A percentile compares a stretch with the other conserved stretches of the same genome.
Conservation (phyloP, 2,888 invertebrate genomes). For the Onchidella celtica region DNA sequence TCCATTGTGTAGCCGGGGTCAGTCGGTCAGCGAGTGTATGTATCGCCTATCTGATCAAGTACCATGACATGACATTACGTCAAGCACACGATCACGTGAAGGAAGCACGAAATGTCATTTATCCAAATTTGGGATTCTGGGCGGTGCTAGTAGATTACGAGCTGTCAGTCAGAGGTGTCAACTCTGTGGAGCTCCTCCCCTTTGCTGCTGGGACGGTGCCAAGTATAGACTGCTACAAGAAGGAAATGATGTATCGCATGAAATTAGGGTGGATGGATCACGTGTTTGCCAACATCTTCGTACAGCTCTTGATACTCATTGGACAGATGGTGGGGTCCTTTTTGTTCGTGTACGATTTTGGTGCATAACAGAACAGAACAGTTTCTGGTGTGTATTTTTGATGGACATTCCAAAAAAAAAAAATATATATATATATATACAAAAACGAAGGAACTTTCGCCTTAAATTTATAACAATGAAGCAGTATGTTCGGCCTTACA, state of each 20-base stretch:
- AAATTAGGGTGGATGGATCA: slow-evolving; percentile 61
- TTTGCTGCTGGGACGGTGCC: slow-evolving; percentile 60
- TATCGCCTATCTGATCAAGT: slow-evolving; percentile 65
- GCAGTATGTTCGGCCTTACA: too few relatives aligned
- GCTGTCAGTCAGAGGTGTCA: slow-evolving; percentile 53
- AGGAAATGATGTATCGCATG: slow-evolving; percentile 57
- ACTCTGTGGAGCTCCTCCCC: slow-evolving; percentile 63
- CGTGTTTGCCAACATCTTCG: slow-evolving; percentile 51
- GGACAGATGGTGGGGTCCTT: slow-evolving; percentile 52
- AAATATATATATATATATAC: too few relatives aligned
- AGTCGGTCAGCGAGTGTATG: slow-evolving; percentile 70
- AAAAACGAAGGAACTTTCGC: too few relatives aligned
- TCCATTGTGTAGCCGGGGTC: slow-evolving; percentile 68
- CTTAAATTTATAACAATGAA: too few relatives aligned
- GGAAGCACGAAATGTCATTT: slow-evolving; percentile 59
- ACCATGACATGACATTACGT: slow-evolving; percentile 56
- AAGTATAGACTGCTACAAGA: slow-evolving; percentile 50
- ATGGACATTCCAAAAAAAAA: too few relatives aligned
- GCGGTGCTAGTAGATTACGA: slow-evolving; percentile 61
- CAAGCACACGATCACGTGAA: slow-evolving; percentile 62
- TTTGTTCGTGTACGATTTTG: not conserved
- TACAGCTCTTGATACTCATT: slow-evolving; percentile 57
- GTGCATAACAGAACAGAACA: not conserved
- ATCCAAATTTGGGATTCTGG: slow-evolving; percentile 68
- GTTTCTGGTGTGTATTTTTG: too few relatives aligned